A percentile compares a stretch with the other conserved stretches of the same genome.
Conservation (phyloP, 2,888 invertebrate species). For the Oxycera nigricornis region DNA sequence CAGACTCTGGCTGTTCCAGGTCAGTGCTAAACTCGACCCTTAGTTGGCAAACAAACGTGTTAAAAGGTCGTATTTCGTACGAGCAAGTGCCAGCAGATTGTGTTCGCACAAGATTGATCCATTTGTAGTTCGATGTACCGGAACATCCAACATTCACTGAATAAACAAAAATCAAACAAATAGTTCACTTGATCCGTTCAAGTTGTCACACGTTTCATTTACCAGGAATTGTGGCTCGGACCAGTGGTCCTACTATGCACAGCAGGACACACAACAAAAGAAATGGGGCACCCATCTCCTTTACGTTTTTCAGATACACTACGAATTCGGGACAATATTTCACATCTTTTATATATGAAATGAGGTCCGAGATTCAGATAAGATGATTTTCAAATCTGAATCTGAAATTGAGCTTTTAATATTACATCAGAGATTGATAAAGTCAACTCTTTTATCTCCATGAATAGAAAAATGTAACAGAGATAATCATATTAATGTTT, state of each 20-base stretch:
- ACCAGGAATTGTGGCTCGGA: background rate
- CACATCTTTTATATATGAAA: background rate
- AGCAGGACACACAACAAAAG: background rate
- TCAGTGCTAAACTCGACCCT: background rate
- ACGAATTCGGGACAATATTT: background rate
- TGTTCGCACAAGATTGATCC: slow-evolving; percentile 8
- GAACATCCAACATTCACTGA: slow-evolving; percentile 12
- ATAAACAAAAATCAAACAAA: background rate
- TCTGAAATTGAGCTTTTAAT: too few relatives aligned
- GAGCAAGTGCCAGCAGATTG: background rate
- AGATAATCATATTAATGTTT: too few relatives aligned
- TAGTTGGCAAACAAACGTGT: background rate
- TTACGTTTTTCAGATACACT: background rate
- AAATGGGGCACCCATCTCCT: background rate
- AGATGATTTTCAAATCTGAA: background rate
- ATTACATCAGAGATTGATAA: too few relatives aligned
- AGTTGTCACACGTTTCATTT: background rate
- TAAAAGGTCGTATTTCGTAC: background rate
- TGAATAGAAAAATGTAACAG: too few relatives aligned
- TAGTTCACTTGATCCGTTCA: background rate
- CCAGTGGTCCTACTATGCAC: background rate
- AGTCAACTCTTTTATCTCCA: too few relatives aligned
- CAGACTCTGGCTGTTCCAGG: background rate
- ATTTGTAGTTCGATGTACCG: background rate
- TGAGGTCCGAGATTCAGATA: background rate